phyloP scores from a whole-genome alignment of 2,797 vertebrate species.

The Masticophis lateralis region DNA sequence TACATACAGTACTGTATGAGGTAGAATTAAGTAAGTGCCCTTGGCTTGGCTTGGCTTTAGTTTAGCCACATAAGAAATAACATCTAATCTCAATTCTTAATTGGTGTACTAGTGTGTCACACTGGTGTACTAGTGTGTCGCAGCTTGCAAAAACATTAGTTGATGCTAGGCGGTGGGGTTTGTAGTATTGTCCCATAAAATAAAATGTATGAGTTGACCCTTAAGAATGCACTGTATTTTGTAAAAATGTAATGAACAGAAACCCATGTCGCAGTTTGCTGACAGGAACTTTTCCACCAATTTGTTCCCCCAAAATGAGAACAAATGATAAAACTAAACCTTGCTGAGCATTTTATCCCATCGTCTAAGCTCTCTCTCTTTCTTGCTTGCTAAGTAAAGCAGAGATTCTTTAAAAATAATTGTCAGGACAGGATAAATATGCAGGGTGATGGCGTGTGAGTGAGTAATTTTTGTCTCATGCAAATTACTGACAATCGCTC shows the following conservation, averaged over 20 bases:
- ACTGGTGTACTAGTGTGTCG: no score
- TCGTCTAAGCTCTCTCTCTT: slow-evolving; percentile 3
- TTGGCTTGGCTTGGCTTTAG: background rate
- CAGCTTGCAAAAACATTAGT: background rate
- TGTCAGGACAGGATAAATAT: slow-evolving; percentile 66
- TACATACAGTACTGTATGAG: background rate
- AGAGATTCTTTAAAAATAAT: slow-evolving; percentile 72
- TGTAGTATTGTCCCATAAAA: background rate
- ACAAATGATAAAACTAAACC: slow-evolving; percentile 58
- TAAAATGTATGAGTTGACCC: background rate
- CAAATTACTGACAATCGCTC: slow-evolving; percentile 59
- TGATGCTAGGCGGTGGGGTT: background rate
- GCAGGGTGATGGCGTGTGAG: slow-evolving; percentile 37
- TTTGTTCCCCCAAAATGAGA: slow-evolving; percentile 62
- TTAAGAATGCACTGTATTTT: background rate
- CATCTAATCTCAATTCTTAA: background rate
- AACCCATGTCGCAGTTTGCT: background rate
- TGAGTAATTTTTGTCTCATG: slow-evolving; percentile 51
- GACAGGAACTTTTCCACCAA: background rate
- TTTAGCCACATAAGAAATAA: background rate
- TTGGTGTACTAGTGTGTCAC: no score
- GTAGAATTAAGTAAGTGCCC: background rate
- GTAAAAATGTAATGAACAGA: background rate
- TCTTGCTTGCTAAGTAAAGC: slow-evolving; percentile 45
- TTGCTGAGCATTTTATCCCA: slow-evolving; percentile 54